phyloP scores from a whole-genome alignment of 2,113 vertebrate genomes.

The Melanocharis versteri region DNA sequence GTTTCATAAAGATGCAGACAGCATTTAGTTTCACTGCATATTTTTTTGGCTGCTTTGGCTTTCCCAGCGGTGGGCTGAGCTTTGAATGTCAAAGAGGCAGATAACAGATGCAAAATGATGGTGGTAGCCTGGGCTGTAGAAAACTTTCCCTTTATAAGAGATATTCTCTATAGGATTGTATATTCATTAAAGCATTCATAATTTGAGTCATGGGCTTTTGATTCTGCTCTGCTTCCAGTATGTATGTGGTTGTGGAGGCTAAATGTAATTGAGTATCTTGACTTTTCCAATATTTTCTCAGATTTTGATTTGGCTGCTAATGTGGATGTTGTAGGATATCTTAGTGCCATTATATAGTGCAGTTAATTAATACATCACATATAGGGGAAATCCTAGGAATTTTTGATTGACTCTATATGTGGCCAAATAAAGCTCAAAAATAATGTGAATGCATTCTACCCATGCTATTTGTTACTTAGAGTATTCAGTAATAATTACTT shows the following conservation, averaged over 20 bases:
- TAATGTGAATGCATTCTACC: not conserved
- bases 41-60: not conserved
- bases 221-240: not conserved
- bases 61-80: not conserved
- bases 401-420: not conserved
- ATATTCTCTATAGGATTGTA: not conserved
- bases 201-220: accelerated
- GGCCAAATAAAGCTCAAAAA: not conserved
- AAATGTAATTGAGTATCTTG: not conserved
- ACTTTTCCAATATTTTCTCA: not conserved
- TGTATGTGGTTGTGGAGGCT: not conserved
- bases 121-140: not conserved
- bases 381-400: not conserved
- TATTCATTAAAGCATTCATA: not conserved
- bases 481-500: not conserved
- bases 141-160: not conserved
- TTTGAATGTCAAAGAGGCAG: not conserved
- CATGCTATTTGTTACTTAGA: not conserved
- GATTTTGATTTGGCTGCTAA: not conserved
- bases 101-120: not conserved
- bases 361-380: not conserved
- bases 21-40: not conserved
- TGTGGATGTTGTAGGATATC: not conserved
- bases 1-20: not conserved
- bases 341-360: not conserved